Evolutionary conservation across 2,888 invertebrate species (phyloP).

Genomic region (Stenotaenia linearis): DNA sequence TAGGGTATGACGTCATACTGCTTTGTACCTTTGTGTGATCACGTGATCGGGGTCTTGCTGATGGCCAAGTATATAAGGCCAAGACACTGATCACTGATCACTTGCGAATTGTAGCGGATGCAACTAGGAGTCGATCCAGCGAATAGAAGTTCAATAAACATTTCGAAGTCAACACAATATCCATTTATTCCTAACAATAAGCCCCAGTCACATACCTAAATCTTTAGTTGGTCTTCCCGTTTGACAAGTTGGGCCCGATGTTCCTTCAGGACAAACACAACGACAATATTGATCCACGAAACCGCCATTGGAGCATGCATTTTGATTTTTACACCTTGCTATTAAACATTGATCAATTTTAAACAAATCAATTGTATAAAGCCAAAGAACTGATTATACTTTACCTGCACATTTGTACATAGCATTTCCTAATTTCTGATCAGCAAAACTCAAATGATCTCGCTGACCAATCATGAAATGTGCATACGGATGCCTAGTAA

Average conservation of each 20-base stretch:
- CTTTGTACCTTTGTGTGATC: too few relatives aligned
- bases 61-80: too few relatives aligned
- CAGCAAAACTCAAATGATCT: not conserved
- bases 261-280: not conserved
- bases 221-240: not conserved
- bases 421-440: not conserved
- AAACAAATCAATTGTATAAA: not conserved
- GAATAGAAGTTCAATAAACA: too few relatives aligned
- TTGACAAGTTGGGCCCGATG: not conserved
- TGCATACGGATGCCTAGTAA: not conserved
- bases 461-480: not conserved
- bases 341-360: not conserved
- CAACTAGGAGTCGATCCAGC: too few relatives aligned
- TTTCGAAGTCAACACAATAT: too few relatives aligned
- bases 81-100: too few relatives aligned
- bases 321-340: not conserved
- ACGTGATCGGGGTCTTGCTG: too few relatives aligned
- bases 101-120: too few relatives aligned
- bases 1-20: too few relatives aligned
- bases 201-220: too few relatives aligned
- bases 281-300: not conserved
- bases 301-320: not conserved
- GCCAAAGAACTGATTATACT: not conserved
- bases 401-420: not conserved
- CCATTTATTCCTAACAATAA: too few relatives aligned